Base-by-base conservation (phyloP, 2,113 vertebrate genomes). In the Saguinus imperator region DNA sequence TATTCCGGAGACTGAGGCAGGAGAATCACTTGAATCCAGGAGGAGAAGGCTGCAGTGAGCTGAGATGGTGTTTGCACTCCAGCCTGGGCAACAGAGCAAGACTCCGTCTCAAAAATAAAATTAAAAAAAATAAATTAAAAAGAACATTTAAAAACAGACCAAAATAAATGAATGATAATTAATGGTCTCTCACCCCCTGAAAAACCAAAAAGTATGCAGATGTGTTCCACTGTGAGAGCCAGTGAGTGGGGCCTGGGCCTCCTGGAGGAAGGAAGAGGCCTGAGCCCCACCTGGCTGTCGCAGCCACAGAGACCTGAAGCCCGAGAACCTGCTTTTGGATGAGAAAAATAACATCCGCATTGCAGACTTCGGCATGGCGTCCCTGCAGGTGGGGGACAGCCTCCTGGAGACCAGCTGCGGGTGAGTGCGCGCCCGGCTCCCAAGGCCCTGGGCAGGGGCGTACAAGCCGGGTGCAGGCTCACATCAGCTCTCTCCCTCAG, bases 271-370 rank as follows among this genome's bases (percentile, higher is more conserved):
- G 66, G 13, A 0, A 6, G n/a, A 61, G 29, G 66, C 57, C 88
- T 70, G 66, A 94, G 6, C 32, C 14, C 50, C 17, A 0, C 40
- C 89, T 21, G 5, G 66, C 64, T 32, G 25, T 70, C 80, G 45
- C 97, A 99, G 99, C 98, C 99, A 99, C 98, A 99, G 99, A 97
- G 99, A 99, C 98, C 98, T 99, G 98, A 99, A 99, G 98, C 99
- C 99, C 0, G 99, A 99, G 98, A 99, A 99, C 98, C 98, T 99
- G 97, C 99, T 99, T 84, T 97, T 99, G 98, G 99, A 99, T 81
- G 99, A 99, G 98, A 99, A 99, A 94, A 99, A 99, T 98, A 99
- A 99, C 98, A 99, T 99, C 97, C 99, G 99, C 37, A 99, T 99
- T 1, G 99, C 99, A 45, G 99, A 99, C 98, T 99, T 99, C 76